Percentiles rank a stretch among this genome's conserved stretches.
Conservation (phyloP, 2,888 invertebrate genomes). For the Epicampocera succincta region DNA sequence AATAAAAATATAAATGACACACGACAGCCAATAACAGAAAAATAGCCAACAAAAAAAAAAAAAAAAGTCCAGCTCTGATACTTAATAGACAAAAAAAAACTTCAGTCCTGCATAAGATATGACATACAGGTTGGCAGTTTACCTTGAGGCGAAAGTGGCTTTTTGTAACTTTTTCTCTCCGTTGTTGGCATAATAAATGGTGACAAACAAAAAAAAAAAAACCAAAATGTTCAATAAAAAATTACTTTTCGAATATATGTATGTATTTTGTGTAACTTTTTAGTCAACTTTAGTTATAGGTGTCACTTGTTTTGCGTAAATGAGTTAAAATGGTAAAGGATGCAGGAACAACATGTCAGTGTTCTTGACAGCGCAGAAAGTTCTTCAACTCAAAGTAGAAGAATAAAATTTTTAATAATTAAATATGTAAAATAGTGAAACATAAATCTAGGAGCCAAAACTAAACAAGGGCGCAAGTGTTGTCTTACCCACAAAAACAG, state of each 20-base stretch:
- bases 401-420: background rate
- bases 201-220: background rate
- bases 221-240: background rate
- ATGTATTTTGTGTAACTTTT: background rate
- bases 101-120: background rate
- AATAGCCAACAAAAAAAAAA: background rate
- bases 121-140: constrained; percentile 10
- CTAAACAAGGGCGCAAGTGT: too few species aligned
- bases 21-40: background rate
- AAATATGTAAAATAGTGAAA: too few species aligned
- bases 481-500: too few species aligned
- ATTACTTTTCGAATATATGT: background rate
- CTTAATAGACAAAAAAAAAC: too few species aligned
- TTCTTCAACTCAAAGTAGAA: too few species aligned
- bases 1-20: constrained; percentile 5
- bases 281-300: background rate
- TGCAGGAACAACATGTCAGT: background rate
- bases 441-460: background rate
- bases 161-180: background rate
- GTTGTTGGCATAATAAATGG: background rate
- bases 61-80: background rate
- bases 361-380: background rate
- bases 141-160: background rate
- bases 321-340: constrained; percentile 15
- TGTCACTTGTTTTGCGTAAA: constrained; percentile 2